A percentile compares a stretch with the other conserved stretches of the same genome.
Evolutionary conservation across 1,140 invertebrate species (phyloP).

Genomic region (Drepana arcuata): DNA sequence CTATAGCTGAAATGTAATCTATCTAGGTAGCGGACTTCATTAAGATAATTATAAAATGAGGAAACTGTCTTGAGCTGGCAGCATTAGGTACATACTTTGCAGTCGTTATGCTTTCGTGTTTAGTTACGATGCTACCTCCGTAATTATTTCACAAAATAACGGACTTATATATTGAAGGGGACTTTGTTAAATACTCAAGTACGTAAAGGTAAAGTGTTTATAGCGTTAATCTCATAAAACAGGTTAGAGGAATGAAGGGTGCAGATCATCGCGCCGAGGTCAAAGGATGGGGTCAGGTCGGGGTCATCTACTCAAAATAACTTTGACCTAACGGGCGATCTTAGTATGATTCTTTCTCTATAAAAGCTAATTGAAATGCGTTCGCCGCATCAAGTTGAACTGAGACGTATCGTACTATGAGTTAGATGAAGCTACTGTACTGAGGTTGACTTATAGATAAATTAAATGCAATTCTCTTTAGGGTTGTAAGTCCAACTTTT

Average conservation of each 20-base stretch:
- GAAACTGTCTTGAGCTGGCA: slow-evolving; percentile 13
- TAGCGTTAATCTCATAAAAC: slow-evolving; percentile 42
- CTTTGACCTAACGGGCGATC: slow-evolving; percentile 34
- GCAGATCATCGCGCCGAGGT: slow-evolving; percentile 42
- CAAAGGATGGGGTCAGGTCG: slow-evolving; percentile 46
- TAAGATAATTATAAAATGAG: slow-evolving; percentile 10
- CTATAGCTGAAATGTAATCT: no score
- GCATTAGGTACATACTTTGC: slow-evolving; percentile 9
- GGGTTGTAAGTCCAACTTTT: slow-evolving; percentile 36
- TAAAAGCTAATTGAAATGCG: no score
- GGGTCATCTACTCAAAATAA: slow-evolving; percentile 38
- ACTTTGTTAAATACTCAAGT: slow-evolving; percentile 21
- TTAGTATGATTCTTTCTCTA: slow-evolving; percentile 24
- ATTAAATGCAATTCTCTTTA: slow-evolving; percentile 44
- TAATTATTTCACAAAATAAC: slow-evolving; percentile 15
- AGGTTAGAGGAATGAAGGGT: slow-evolving; percentile 48
- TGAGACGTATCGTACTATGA: slow-evolving; percentile 22
- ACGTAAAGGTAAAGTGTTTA: slow-evolving; percentile 27
- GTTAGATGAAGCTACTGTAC: slow-evolving; percentile 20
- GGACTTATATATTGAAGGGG: slow-evolving; percentile 9
- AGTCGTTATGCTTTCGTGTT: slow-evolving; percentile 5
- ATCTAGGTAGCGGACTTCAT: no score
- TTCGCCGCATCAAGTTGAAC: no score
- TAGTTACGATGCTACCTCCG: slow-evolving; percentile 5
- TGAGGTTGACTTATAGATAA: slow-evolving; percentile 29